A percentile compares a stretch with the other conserved stretches of the same genome.
phyloP scores from a whole-genome alignment of 2,888 invertebrate species.

The Cotesia congregata region DNA sequence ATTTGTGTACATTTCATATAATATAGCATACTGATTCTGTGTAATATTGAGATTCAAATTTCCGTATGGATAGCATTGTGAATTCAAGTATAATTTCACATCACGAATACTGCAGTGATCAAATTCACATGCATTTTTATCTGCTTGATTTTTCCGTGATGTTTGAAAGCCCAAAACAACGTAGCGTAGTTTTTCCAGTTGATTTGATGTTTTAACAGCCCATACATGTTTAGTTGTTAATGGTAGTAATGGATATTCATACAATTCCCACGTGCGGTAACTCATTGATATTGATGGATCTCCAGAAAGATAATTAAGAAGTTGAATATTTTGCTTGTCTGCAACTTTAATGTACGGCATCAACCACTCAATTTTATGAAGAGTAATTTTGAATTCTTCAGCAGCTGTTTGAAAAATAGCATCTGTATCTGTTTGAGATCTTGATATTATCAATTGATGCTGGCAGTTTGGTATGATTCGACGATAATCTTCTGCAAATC shows the following conservation, averaged over 20 bases:
- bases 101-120: background rate
- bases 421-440: constrained; percentile 57
- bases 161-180: constrained; percentile 40
- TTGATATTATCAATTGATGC: constrained; percentile 53
- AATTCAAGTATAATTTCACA: background rate
- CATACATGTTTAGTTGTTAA: constrained; percentile 56
- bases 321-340: constrained; percentile 43
- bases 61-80: constrained; percentile 8
- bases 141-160: background rate
- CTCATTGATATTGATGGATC: constrained; percentile 44
- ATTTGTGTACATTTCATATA: background rate
- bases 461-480: constrained; percentile 44
- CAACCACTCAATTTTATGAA: constrained; percentile 48
- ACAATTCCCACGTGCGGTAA: constrained; percentile 65
- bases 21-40: background rate
- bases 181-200: background rate
- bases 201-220: background rate
- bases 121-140: background rate
- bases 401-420: constrained; percentile 45
- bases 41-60: background rate
- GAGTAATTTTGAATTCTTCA: constrained; percentile 54
- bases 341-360: constrained; percentile 45
- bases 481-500: constrained; percentile 46
- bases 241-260: constrained; percentile 63
- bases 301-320: constrained; percentile 40